Conservation (phyloP, 2,797 vertebrate species). For the Masticophis lateralis region DNA sequence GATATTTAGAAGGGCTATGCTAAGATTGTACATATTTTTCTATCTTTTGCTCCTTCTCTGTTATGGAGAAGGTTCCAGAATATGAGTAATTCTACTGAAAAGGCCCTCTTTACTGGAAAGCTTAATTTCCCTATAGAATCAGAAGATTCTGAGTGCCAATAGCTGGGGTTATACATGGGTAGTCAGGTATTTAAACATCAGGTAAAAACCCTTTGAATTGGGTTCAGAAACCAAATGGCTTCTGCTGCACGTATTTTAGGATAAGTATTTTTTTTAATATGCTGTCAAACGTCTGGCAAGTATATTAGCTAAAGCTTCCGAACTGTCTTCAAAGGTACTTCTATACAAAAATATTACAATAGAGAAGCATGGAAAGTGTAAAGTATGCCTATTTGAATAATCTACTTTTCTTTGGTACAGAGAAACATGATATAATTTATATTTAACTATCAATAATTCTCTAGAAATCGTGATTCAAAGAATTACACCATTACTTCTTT, state of each 20-base stretch:
- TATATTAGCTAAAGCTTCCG: background rate
- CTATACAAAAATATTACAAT: background rate
- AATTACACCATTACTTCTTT: conserved; percentile 9
- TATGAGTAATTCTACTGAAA: background rate
- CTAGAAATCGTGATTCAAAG: background rate
- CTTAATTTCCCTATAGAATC: background rate
- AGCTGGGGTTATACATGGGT: background rate
- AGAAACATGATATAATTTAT: background rate
- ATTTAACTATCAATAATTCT: background rate
- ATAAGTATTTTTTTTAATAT: background rate
- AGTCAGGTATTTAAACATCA: background rate
- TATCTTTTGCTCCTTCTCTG: background rate
- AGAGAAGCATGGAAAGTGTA: background rate
- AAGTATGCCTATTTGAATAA: background rate
- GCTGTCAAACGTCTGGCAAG: background rate
- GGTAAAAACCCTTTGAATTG: background rate
- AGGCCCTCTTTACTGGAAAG: background rate
- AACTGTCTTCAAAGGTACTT: background rate
- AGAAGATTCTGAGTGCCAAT: background rate
- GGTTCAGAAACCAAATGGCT: background rate
- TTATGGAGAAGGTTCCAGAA: background rate
- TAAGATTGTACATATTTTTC: background rate
- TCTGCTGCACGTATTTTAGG: background rate
- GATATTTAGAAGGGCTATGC: background rate
- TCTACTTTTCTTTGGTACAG: background rate